Percentiles rank a stretch among this genome's conserved stretches.
Evolutionary conservation across 2,797 vertebrate genomes (phyloP).

Genomic region (Acanthopagrus latus): DNA sequence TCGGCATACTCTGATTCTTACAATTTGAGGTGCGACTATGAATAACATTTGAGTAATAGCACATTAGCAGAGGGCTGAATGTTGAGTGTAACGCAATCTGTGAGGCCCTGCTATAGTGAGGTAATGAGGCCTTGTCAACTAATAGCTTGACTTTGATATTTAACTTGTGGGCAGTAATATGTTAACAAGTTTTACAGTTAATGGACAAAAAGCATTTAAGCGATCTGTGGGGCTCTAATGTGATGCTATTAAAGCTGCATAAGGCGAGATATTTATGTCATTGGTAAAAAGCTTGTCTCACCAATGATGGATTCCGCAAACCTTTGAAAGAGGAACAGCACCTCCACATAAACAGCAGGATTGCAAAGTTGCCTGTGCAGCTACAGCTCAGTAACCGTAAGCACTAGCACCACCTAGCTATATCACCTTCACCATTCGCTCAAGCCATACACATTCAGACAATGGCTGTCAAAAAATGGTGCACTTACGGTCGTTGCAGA

Average conservation of each 20-base stretch:
- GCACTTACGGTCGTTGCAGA: constrained; percentile 95
- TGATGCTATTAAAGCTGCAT: not conserved
- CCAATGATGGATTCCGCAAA: not conserved
- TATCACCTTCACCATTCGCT: constrained; percentile 20
- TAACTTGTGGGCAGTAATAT: not conserved
- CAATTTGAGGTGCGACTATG: constrained; percentile 22
- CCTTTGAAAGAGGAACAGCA: not conserved
- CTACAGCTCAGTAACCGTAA: not conserved
- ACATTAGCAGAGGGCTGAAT: not conserved
- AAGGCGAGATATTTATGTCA: not conserved
- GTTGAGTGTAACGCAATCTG: not conserved
- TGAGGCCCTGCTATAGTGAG: not conserved
- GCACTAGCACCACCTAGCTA: not conserved
- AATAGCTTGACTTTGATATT: constrained; percentile 7
- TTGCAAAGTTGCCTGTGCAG: constrained; percentile 8
- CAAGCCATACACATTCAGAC: constrained; percentile 12
- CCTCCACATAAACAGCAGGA: not conserved
- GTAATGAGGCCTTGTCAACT: not conserved
- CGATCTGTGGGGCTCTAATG: not conserved
- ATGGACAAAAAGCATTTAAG: not conserved
- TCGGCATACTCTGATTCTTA: constrained; percentile 5
- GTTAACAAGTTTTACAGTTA: not conserved
- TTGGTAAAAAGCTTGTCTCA: not conserved
- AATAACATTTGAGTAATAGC: not conserved
- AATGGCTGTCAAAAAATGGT: fast-evolving